Conservation (phyloP, 2,113 vertebrate species). For the Gallinago undulata region DNA sequence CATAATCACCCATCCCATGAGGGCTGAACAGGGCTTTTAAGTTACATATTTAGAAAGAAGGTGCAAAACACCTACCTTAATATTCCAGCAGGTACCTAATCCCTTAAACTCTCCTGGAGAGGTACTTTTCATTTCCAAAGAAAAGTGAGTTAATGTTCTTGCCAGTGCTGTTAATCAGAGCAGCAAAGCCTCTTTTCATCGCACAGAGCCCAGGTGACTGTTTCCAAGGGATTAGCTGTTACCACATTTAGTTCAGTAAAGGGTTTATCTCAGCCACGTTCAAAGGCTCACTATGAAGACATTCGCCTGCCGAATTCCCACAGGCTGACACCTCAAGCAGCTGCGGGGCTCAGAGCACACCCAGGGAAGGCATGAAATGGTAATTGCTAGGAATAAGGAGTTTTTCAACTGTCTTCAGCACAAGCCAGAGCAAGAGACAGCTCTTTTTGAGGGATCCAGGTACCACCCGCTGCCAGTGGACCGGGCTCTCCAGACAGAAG, state of each 20-base stretch:
- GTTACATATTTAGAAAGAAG: neutral
- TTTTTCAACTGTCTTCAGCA: neutral
- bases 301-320: neutral
- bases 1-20: neutral
- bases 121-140: conserved; percentile 33
- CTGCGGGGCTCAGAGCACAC: rapidly evolving
- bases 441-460: neutral
- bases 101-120: neutral
- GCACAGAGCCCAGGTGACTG: conserved; percentile 58
- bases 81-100: neutral
- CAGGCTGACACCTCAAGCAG: neutral
- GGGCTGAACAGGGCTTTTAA: neutral
- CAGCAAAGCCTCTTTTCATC: conserved; percentile 65
- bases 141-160: neutral
- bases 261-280: conserved; percentile 60
- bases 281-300: neutral
- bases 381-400: neutral
- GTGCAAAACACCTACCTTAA: conserved; percentile 12
- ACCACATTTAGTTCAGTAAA: conserved; percentile 70
- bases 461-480: neutral
- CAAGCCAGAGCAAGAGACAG: neutral
- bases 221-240: conserved; percentile 67
- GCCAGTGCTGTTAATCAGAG: conserved; percentile 31
- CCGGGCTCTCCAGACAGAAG: neutral
- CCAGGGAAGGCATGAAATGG: neutral